Base-by-base conservation (phyloP, 2,797 vertebrate genomes). In the Mormyrus hasselquistii region DNA sequence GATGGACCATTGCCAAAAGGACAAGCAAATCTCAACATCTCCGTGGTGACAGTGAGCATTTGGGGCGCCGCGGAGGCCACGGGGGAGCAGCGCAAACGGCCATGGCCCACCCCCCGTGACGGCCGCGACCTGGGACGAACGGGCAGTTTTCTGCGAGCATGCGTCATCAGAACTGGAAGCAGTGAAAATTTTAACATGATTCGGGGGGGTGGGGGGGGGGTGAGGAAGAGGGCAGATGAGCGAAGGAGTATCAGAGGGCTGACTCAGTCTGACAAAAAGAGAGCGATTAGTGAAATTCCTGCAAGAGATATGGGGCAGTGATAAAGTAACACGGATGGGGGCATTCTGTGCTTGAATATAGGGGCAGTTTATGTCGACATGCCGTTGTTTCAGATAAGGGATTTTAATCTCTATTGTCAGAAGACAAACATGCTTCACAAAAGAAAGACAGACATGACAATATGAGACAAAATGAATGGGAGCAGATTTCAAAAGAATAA, bases 141-240 rank as follows among this genome's bases (percentile, higher is more conserved):
- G 95, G 95, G 92, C 91, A 93, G 94, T 92, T 95, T 95, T 95
- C 94, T 96, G 76, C 94, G 95, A 93, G 93, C 93, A 95, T 94
- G 94, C 94, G 93, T 95, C 94, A 96, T 94, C 94, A 94, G 96
- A 96, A 96, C 94, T 94, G 96, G 95, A 19, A 95, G 89, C 93
- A 93, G 95, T 96, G 93, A 93, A 94, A 94, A 95, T 94, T 92
- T 94, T 95, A 94, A 94, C 94, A 47, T 34, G 65, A 16, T 38
- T 29, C 7, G 93, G 50, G 9, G 94, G 94, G 22, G 59, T 29
- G 59, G 8, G 0, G 1, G 25, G 65, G 29, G 29, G 65, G 65
- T 94, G 93, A 95, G 94, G 93, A 96, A 96, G 96, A 95, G 94
- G 94, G 14, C 53, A 59, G 53, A 62, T 87, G 14, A 65, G 84